Evolutionary conservation across 2,113 vertebrate species (phyloP), one percentile per base, ranked within the genome.

Genomic region (Hippocampus zosterae): DNA sequence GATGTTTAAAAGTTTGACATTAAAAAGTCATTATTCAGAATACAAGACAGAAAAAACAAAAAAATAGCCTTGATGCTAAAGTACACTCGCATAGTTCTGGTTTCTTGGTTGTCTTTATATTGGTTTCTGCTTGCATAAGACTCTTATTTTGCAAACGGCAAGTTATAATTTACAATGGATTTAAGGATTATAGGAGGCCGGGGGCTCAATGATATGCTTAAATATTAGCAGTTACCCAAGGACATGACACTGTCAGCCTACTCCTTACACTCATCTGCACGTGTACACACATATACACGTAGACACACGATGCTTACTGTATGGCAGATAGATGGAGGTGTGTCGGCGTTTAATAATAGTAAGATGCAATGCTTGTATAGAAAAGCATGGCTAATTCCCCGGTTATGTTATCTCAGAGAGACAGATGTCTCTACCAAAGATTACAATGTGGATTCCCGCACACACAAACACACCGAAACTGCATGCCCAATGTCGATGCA

Each of bases 321-420:
- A 41, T 3, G 3, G 52, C 41, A 42, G 21, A 44, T 44, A 18
- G 12, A 46, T 27, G 42, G 68, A 88, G 81, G 83, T 87, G 76
- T 87, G 84, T 85, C 65, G 68, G 79, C 68, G 79, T 79, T 65
- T 87, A 87, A 83, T 74, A 87, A 85, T 64, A 76, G 85, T 82
- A 79, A 86, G 77, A 88, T 82, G 81, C 64, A 79, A 82, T 84
- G 81, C 81, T 73, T 82, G 81, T 87, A 87, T 85, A 83, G 33
- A 37, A 88, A 85, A 84, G 83, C 81, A 77, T 83, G 81, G 67
- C 83, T 85, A 90, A 90, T 90, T 88, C 83, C 70, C 70, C 2
- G 55, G 81, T 83, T 85, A 84, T 81, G 87, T 88, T 90, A 89
- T 90, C 88, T 87, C 83, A 79, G 72, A 86, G 81, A 82, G 87